Evolutionary conservation across 1,140 invertebrate genomes (phyloP).

Genomic region (Cecropterus lyciades): DNA sequence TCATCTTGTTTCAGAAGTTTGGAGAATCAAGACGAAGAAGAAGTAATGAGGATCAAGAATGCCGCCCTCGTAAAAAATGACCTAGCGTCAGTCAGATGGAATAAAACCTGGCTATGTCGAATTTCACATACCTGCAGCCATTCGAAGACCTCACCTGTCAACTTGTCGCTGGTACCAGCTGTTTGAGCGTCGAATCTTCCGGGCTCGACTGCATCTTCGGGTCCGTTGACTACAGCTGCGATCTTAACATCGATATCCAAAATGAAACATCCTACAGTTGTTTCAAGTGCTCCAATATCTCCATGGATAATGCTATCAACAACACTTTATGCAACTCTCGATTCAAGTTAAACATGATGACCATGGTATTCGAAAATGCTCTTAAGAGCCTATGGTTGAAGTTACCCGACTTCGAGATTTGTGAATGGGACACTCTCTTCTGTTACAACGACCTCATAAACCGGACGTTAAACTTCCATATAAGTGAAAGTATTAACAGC

Average conservation of each 20-base stretch:
- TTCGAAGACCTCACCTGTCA: constrained; percentile 64
- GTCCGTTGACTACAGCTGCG: constrained; percentile 60
- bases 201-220: constrained; percentile 60
- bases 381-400: constrained; percentile 75
- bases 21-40: constrained; percentile 27
- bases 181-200: constrained; percentile 45
- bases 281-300: constrained; percentile 59
- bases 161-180: constrained; percentile 50
- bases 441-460: constrained; percentile 66
- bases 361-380: constrained; percentile 69
- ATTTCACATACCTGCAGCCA: constrained; percentile 58
- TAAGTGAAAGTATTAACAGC: constrained; percentile 44
- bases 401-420: constrained; percentile 57
- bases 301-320: constrained; percentile 56
- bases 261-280: constrained; percentile 80
- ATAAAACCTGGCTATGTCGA: constrained; percentile 58
- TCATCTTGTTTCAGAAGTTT: constrained; percentile 48
- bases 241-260: constrained; percentile 71
- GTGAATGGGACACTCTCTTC: constrained; percentile 59
- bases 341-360: constrained; percentile 74
- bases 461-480: constrained; percentile 69
- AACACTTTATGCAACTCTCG: constrained; percentile 60
- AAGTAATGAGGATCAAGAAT: constrained; percentile 40
- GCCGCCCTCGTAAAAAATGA: constrained; percentile 52
- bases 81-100: constrained; percentile 52